A percentile compares a stretch with the other conserved stretches of the same genome.
Evolutionary conservation across 2,797 vertebrate species (phyloP).

Genomic region (Liasis olivaceus): DNA sequence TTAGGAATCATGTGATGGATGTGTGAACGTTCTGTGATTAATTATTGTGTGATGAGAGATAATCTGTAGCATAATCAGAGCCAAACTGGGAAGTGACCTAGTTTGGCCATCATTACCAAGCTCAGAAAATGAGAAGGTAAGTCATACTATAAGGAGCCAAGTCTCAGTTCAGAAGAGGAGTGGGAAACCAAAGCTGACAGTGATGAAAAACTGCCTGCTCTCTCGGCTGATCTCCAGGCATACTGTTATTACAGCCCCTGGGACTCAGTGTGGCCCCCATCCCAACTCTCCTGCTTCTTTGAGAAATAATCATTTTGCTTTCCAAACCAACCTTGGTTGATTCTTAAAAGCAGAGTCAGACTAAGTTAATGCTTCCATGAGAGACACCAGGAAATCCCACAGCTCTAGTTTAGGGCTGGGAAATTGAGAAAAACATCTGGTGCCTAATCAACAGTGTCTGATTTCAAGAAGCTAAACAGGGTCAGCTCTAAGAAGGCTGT

Average conservation of each 20-base stretch:
- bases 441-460: background rate
- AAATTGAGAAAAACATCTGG: background rate
- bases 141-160: background rate
- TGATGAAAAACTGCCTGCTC: background rate
- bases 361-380: background rate
- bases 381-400: background rate
- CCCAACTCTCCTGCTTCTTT: background rate
- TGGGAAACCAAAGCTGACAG: background rate
- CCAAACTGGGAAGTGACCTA: background rate
- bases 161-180: background rate
- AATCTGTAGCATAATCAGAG: background rate
- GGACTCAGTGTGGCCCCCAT: background rate
- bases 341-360: background rate
- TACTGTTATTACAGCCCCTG: background rate
- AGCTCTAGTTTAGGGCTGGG: background rate
- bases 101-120: background rate
- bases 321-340: background rate
- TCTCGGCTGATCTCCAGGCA: background rate
- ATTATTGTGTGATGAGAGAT: background rate
- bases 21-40: background rate
- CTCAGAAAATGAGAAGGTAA: background rate
- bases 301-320: background rate
- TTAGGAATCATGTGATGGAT: background rate
- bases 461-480: background rate
- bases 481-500: background rate